A percentile compares a stretch with the other conserved stretches of the same genome.
phyloP scores from a whole-genome alignment of 1,140 invertebrate genomes.

The Drosophila persimilis region DNA sequence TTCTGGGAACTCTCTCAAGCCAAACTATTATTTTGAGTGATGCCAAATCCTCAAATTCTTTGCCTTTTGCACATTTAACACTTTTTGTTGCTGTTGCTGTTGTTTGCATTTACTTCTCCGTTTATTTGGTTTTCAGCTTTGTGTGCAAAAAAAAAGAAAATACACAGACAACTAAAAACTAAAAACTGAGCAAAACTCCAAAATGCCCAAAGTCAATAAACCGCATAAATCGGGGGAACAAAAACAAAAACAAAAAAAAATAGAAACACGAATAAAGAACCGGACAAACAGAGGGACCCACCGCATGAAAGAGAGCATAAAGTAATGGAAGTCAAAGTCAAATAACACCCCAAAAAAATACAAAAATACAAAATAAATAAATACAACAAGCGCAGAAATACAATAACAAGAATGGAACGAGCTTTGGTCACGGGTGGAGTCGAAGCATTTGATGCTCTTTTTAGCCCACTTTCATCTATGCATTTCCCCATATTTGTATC shows the following conservation, averaged over 20 bases:
- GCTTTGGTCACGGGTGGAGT: too few species aligned
- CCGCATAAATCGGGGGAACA: slow-evolving; percentile 41
- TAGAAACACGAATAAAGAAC: slow-evolving; percentile 22
- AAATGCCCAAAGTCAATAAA: slow-evolving; percentile 71
- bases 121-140: slow-evolving; percentile 63
- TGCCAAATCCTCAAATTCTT: not conserved
- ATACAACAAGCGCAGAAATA: too few species aligned
- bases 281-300: slow-evolving; percentile 31
- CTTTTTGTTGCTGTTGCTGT: slow-evolving; percentile 34
- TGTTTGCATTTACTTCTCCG: slow-evolving; percentile 69
- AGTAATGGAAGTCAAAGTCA: slow-evolving; percentile 17
- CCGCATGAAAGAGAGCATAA: slow-evolving; percentile 34
- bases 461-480: too few species aligned
- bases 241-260: slow-evolving; percentile 29
- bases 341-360: not conserved
- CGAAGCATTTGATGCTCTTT: too few species aligned
- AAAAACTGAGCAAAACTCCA: slow-evolving; percentile 29
- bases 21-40: too few species aligned
- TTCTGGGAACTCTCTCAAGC: too few species aligned
- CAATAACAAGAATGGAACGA: too few species aligned
- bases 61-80: slow-evolving; percentile 35
- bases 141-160: slow-evolving; percentile 64
- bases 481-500: too few species aligned
- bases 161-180: too few species aligned
- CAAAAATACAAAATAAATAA: too few species aligned